A percentile compares a stretch with the other conserved stretches of the same genome.
Conservation (phyloP, 2,797 vertebrate species). For the Ciconia nigra region DNA sequence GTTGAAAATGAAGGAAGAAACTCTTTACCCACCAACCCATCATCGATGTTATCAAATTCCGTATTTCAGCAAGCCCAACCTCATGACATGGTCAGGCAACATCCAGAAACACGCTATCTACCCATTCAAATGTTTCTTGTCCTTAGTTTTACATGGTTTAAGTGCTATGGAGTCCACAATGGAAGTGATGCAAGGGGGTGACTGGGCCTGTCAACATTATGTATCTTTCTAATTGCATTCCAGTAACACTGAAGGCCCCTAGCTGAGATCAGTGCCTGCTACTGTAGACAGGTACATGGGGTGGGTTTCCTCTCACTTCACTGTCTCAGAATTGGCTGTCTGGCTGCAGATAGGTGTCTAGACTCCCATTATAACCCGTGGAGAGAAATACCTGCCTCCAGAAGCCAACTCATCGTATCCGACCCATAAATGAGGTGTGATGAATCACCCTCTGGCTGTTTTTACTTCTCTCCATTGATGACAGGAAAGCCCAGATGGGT, state of each 20-base stretch:
- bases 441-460: constrained; percentile 4
- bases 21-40: background rate
- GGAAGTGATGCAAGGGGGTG: background rate
- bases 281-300: background rate
- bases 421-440: background rate
- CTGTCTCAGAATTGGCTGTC: background rate
- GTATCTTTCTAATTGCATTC: background rate
- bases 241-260: background rate
- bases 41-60: background rate
- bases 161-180: background rate
- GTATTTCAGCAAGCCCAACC: background rate
- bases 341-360: background rate
- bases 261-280: background rate
- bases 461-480: background rate
- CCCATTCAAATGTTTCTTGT: background rate
- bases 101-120: background rate
- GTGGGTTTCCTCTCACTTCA: background rate
- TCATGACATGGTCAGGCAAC: background rate
- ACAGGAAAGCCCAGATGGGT: background rate
- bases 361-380: background rate
- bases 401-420: background rate
- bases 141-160: background rate
- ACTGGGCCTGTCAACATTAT: background rate
- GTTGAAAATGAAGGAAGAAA: background rate
- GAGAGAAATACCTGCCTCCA: background rate